These are phyloP conservation scores for Pseudomyrmex gracilis DNA, from an alignment of 1,140 invertebrate genomes.

Conservation along the genomic window DNA sequence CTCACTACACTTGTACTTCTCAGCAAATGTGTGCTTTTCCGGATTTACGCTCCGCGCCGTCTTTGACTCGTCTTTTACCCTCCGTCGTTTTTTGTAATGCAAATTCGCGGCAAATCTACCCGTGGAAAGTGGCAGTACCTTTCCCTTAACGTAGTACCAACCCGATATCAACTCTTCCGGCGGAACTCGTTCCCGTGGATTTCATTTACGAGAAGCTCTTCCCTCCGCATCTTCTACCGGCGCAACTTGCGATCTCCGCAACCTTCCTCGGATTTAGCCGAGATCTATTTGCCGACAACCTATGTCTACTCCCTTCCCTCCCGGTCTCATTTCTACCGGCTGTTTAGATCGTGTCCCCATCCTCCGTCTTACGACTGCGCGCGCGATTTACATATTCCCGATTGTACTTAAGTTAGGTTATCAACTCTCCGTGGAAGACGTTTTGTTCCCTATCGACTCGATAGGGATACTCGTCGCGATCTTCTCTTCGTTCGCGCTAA, in stretches of 20 bases:
- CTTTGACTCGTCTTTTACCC: constrained; percentile 38
- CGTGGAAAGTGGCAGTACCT: constrained; percentile 6
- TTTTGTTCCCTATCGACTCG: constrained; percentile 20
- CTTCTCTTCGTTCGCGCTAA: neutral
- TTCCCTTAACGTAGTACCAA: constrained; percentile 54
- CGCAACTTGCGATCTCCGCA: constrained; percentile 23
- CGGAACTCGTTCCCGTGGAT: constrained; percentile 65
- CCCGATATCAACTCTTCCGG: constrained; percentile 57
- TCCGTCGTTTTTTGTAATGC: constrained; percentile 53
- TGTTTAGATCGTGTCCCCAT: constrained; percentile 63
- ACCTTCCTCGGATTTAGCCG: constrained; percentile 58
- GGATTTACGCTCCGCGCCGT: constrained; percentile 25
- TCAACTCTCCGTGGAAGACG: constrained; percentile 23
- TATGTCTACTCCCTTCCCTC: constrained; percentile 50
- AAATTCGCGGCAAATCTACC: constrained; percentile 63
- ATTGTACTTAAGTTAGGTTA: constrained; percentile 65
- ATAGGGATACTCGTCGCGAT: constrained; percentile 7
- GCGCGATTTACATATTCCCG: constrained; percentile 65
- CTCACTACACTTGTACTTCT: neutral
- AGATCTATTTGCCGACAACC: constrained; percentile 72
- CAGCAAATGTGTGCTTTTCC: constrained; percentile 20
- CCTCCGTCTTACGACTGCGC: neutral
- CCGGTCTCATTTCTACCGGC: constrained; percentile 54
- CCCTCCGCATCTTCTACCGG: neutral
- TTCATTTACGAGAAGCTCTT: constrained; percentile 68